phyloP scores from a whole-genome alignment of 2,888 invertebrate genomes.

The Atrina japonica region DNA sequence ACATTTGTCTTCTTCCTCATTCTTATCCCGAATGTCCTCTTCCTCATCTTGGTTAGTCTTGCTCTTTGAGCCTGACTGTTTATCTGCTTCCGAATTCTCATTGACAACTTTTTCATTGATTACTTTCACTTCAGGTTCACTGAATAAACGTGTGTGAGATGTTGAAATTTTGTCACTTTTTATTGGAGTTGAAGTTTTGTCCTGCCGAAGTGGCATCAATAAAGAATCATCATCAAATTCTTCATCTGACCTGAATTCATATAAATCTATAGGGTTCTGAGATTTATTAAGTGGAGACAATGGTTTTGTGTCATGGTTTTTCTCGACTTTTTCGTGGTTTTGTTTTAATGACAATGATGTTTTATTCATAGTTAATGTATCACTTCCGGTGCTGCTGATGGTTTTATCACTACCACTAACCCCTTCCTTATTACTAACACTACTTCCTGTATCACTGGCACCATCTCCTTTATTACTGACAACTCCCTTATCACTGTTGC shows the following conservation, averaged over 20 bases:
- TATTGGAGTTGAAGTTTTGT: conserved; percentile 28
- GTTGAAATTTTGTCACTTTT: conserved; percentile 12
- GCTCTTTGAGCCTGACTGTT: conserved; percentile 41
- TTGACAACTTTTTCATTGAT: conserved; percentile 11
- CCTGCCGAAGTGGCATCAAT: conserved; percentile 30
- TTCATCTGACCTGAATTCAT: conserved; percentile 74
- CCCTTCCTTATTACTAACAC: not conserved
- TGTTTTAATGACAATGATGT: conserved; percentile 5
- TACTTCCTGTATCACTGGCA: not conserved
- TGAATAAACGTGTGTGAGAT: conserved; percentile 9
- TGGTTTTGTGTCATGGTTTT: conserved; percentile 26
- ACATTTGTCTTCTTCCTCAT: conserved; percentile 37
- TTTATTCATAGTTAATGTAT: too few relatives aligned
- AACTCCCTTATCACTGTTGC: too few relatives aligned
- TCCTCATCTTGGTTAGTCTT: conserved; percentile 41
- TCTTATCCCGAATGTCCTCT: conserved; percentile 31
- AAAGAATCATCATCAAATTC: conserved; percentile 65
- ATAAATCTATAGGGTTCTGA: conserved; percentile 57
- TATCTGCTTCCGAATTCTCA: conserved; percentile 34
- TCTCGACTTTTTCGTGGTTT: conserved; percentile 1
- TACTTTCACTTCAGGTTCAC: conserved; percentile 4
- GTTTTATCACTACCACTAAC: not conserved
- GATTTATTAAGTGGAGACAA: conserved; percentile 28
- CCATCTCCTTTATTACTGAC: not conserved
- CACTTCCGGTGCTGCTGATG: conserved; percentile 13